A percentile compares a stretch with the other conserved stretches of the same genome.
Evolutionary conservation across 2,888 invertebrate species (phyloP).

Genomic region (Eilema sororculum): DNA sequence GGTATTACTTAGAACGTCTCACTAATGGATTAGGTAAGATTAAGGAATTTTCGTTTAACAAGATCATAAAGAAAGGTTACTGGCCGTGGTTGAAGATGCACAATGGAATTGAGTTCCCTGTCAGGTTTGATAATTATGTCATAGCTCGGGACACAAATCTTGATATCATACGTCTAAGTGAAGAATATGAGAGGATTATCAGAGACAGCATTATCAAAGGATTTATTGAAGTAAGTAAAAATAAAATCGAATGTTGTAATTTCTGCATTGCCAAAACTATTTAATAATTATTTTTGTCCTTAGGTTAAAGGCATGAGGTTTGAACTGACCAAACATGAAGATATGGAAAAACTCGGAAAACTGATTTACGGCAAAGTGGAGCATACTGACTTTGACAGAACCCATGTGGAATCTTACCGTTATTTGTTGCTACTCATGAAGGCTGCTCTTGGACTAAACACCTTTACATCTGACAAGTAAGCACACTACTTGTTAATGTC

Average conservation of each 20-base stretch:
- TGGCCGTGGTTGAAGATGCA: conserved; percentile 86
- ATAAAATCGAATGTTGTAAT: not conserved
- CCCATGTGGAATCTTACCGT: conserved; percentile 82
- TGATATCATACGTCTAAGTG: conserved; percentile 63
- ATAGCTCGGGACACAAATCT: conserved; percentile 67
- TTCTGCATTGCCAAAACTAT: not conserved
- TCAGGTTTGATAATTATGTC: conserved; percentile 79
- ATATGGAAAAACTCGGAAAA: conserved; percentile 85
- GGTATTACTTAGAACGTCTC: conserved; percentile 86
- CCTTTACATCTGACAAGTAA: conserved; percentile 72
- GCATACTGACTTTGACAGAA: conserved; percentile 74
- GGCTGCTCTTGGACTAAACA: conserved; percentile 77
- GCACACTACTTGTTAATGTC: conserved; percentile 41
- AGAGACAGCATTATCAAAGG: conserved; percentile 87
- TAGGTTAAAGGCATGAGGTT: conserved; percentile 74
- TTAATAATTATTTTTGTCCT: conserved; percentile 17
- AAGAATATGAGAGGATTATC: conserved; percentile 85
- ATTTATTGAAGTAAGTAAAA: conserved; percentile 73
- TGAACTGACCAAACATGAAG: conserved; percentile 77
- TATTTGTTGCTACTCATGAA: conserved; percentile 87
- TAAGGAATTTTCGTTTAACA: conserved; percentile 78
- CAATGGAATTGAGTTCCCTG: conserved; percentile 86
- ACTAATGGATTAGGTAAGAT: conserved; percentile 82
- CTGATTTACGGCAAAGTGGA: conserved; percentile 79
- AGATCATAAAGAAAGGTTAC: conserved; percentile 81